A percentile compares a stretch with the other conserved stretches of the same genome.
These are phyloP conservation scores for Drosophila guanche DNA, from an alignment of 1,140 invertebrate genomes.

Conservation along the genomic window DNA sequence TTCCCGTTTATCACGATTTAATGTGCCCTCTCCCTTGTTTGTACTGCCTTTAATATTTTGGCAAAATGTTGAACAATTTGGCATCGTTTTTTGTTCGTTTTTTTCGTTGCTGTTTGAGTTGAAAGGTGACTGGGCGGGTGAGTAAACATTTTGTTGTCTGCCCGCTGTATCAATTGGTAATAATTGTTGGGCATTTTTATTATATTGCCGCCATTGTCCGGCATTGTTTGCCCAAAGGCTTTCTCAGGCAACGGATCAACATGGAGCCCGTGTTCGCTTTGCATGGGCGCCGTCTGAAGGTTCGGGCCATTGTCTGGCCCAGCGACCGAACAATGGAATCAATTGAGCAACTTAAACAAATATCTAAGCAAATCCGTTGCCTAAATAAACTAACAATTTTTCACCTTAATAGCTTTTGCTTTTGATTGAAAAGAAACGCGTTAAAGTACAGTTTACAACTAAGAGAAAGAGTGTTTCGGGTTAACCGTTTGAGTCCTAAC, in stretches of 20 bases:
- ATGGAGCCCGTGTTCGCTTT: slow-evolving; percentile 20
- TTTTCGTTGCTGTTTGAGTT: slow-evolving; percentile 20
- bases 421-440: slow-evolving; percentile 42
- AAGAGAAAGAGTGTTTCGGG: neutral
- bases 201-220: slow-evolving; percentile 29
- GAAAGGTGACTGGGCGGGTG: neutral
- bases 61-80: slow-evolving; percentile 24
- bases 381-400: slow-evolving; percentile 54
- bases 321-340: slow-evolving; percentile 32
- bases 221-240: slow-evolving; percentile 47
- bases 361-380: slow-evolving; percentile 49
- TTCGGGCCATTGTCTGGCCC: slow-evolving; percentile 6
- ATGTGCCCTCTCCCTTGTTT: neutral
- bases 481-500: neutral
- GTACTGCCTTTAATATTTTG: slow-evolving; percentile 20
- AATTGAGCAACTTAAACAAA: slow-evolving; percentile 52
- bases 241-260: slow-evolving; percentile 39
- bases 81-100: slow-evolving; percentile 19
- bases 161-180: slow-evolving; percentile 57
- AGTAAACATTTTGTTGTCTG: slow-evolving; percentile 18
- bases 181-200: slow-evolving; percentile 65
- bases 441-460: neutral
- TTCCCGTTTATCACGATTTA: slow-evolving; percentile 13
- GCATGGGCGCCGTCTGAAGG: slow-evolving; percentile 16
- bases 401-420: slow-evolving; percentile 41